Conservation (phyloP, 2,888 invertebrate genomes). For the Netelia virgata region DNA sequence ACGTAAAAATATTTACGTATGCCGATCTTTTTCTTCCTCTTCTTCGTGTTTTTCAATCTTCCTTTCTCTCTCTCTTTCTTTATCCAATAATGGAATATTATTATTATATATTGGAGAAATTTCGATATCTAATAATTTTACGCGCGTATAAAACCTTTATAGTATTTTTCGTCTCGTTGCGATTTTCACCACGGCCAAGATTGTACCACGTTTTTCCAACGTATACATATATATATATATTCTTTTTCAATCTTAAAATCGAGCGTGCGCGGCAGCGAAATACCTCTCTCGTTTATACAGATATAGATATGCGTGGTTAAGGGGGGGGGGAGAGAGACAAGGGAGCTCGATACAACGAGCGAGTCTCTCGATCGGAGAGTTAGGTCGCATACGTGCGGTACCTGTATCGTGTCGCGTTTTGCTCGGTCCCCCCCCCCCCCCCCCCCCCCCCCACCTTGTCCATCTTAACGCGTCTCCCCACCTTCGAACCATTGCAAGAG, state of each 20-base stretch:
- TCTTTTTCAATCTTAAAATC: conserved; percentile 40
- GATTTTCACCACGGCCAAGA: conserved; percentile 60
- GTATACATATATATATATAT: not conserved
- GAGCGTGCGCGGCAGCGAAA: conserved; percentile 18
- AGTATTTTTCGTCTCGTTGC: conserved; percentile 45
- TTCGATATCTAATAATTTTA: conserved; percentile 7
- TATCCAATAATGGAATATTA: too few relatives aligned
- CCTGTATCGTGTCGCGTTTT: conserved; percentile 59
- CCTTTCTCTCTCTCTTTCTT: too few relatives aligned
- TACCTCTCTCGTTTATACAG: conserved; percentile 35
- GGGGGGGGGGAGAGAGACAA: not conserved
- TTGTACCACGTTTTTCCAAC: conserved; percentile 60
- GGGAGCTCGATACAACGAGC: conserved; percentile 38
- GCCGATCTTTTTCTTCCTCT: too few relatives aligned
- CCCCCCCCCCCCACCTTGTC: not conserved
- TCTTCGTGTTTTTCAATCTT: too few relatives aligned
- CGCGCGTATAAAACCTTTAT: conserved; percentile 20
- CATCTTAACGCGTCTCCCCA: conserved; percentile 20
- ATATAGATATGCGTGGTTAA: conserved; percentile 35
- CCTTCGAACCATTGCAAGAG: conserved; percentile 37
- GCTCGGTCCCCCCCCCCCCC: conserved; percentile 2
- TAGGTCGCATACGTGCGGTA: conserved; percentile 60
- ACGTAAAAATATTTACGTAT: too few relatives aligned
- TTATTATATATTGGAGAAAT: too few relatives aligned
- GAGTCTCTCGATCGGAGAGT: conserved; percentile 52